Percentiles rank a stretch among this genome's conserved stretches.
Evolutionary conservation across 2,797 vertebrate genomes (phyloP).

Genomic region (Otolemur crassicaudatus): DNA sequence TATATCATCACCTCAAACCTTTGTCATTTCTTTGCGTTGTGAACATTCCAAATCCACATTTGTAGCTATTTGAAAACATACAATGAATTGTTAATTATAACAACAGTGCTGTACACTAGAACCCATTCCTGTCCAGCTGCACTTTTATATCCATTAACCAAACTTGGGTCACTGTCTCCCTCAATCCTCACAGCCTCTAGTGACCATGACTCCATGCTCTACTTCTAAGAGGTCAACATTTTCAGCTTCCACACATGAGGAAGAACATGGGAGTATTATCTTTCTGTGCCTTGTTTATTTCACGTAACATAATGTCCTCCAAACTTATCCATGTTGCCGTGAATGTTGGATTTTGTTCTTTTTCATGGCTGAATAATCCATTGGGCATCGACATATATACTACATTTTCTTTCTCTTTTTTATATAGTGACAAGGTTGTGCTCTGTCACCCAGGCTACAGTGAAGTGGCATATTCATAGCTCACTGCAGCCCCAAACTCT

Average conservation of each 20-base stretch:
- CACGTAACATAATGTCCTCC: not conserved
- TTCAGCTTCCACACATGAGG: not conserved
- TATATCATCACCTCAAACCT: not conserved
- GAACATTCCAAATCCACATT: not conserved
- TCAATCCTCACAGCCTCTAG: not conserved
- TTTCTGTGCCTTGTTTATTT: not conserved
- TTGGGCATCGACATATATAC: not conserved
- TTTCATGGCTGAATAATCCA: not conserved
- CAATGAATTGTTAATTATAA: not conserved
- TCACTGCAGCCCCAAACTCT: not conserved
- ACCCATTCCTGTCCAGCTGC: not conserved
- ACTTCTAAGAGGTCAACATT: not conserved
- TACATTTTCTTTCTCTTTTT: not conserved
- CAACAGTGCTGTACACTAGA: not conserved
- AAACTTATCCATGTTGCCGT: not conserved
- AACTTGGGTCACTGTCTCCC: not conserved
- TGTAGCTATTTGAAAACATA: not conserved
- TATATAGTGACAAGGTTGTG: not conserved
- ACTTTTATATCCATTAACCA: not conserved
- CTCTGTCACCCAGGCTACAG: not conserved
- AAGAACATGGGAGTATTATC: not conserved
- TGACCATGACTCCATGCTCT: not conserved
- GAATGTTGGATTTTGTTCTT: not conserved
- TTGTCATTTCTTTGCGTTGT: not conserved
- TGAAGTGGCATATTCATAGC: not conserved